Conservation (phyloP, 1,140 invertebrate genomes). For the Coboldia fuscipes region DNA sequence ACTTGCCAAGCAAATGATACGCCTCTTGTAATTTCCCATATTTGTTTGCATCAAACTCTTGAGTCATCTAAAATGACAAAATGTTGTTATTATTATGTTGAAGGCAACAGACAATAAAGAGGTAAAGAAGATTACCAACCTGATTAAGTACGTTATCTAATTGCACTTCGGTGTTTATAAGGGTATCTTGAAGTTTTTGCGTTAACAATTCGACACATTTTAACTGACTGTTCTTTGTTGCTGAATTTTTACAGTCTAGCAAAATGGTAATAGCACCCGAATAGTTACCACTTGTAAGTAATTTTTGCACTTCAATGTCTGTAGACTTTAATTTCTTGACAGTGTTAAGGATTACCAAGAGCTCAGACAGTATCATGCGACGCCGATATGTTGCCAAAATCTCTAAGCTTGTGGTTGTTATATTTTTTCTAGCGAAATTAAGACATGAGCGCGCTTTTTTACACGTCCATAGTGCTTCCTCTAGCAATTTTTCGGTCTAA, state of each 20-base stretch:
- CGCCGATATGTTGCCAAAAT: conserved; percentile 75
- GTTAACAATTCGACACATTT: conserved; percentile 68
- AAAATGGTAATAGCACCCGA: conserved; percentile 71
- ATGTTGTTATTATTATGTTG: background rate
- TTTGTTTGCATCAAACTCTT: conserved; percentile 44
- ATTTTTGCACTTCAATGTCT: conserved; percentile 58
- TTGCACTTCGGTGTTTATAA: conserved; percentile 80
- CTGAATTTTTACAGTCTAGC: conserved; percentile 69
- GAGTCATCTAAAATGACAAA: conserved; percentile 29
- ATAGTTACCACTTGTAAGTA: conserved; percentile 69
- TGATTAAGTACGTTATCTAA: conserved; percentile 70
- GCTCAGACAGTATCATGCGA: conserved; percentile 51
- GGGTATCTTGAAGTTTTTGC: conserved; percentile 72
- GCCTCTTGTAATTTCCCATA: conserved; percentile 68
- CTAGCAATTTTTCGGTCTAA: conserved; percentile 41
- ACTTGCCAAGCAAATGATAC: conserved; percentile 67
- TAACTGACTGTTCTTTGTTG: conserved; percentile 61
- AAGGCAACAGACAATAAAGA: conserved; percentile 1
- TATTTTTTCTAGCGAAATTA: conserved; percentile 49
- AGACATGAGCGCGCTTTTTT: conserved; percentile 45
- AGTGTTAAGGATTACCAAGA: conserved; percentile 57
- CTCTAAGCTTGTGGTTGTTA: conserved; percentile 64
- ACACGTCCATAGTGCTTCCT: conserved; percentile 46
- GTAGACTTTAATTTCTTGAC: conserved; percentile 72
- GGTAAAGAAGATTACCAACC: conserved; percentile 21